Evolutionary conservation across 2,888 invertebrate genomes (phyloP), one percentile per base, ranked within the genome.

Genomic region (Lepidocyrtoides sp.): DNA sequence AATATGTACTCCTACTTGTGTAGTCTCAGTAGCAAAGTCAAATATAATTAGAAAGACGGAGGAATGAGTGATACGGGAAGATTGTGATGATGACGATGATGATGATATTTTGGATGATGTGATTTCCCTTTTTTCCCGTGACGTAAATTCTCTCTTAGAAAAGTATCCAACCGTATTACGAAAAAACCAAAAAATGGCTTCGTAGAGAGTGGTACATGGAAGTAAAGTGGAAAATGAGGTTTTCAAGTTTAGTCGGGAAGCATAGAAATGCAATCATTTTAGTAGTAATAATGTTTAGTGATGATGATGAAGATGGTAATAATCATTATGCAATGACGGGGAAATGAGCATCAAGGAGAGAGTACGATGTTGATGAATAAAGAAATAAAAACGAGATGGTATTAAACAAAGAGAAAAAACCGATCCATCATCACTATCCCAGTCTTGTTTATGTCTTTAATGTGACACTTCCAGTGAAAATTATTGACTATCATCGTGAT

Each of bases 221-320:
- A 77, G 63, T 48, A 26, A 17, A 77, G 63, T 32, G 8, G 44
- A 82, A 54, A 89, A 84, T 84, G 75, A 89, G 82, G 51, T 66
- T 60, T 81, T 81, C 77, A 60, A 81, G 51, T 66, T 44, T 57
- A 14, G 57, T 0, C 23, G 32, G 72, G 75, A 82, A 89, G 69
- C 57, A 79, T 77, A 79, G n/a, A 90, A 90, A 84, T 90, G 90
- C 84, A 90, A 90, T 90, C 84, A 90, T 75, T 69, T 89, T 77
- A 72, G 82, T 66, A 77, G 41, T 32, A 63, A 88, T 88, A 79
- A 41, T 72, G 63, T 79, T 32, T 57, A 4, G 32, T 14, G 36
- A 69, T 7, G 36, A 57, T 54, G 79, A 57, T 79, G 54, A 32
- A 79, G 54, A 54, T 54, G 17, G 54, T 32, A 36, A 57, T 79